A percentile compares a stretch with the other conserved stretches of the same genome.
Evolutionary conservation across 2,888 invertebrate species (phyloP).

Genomic region (Phalera bucephala): DNA sequence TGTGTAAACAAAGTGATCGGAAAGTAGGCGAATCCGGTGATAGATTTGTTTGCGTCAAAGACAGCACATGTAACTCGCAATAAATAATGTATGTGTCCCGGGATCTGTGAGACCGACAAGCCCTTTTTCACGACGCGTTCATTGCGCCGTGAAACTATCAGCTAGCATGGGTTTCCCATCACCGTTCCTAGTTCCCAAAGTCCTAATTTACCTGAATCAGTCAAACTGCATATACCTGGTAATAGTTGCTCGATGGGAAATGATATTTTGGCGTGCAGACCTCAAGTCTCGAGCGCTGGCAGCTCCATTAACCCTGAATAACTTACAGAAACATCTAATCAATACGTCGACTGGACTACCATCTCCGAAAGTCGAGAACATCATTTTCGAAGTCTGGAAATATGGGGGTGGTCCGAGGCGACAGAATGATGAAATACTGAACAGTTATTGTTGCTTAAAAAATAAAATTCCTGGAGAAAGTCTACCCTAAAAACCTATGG

Average conservation of each 20-base stretch:
- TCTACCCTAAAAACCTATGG: conserved; percentile 15
- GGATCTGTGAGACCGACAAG: conserved; percentile 17
- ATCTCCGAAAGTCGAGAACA: conserved; percentile 2
- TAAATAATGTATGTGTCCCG: conserved; percentile 15
- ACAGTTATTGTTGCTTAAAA: neutral
- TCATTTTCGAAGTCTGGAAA: conserved; percentile 16
- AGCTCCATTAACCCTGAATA: conserved; percentile 1
- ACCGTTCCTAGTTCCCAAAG: conserved; percentile 18
- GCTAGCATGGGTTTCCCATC: conserved; percentile 32
- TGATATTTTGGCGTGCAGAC: conserved; percentile 9
- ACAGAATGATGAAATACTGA: conserved; percentile 3
- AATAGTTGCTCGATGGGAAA: conserved; percentile 5
- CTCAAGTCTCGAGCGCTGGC: conserved; percentile 10
- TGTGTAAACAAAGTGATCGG: conserved; percentile 13
- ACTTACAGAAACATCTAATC: conserved; percentile 1
- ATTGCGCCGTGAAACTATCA: conserved; percentile 15
- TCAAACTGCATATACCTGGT: conserved; percentile 6
- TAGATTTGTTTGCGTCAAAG: conserved; percentile 29
- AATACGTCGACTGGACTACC: conserved; percentile 5
- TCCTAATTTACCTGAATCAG: conserved; percentile 6
- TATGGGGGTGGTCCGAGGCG: conserved; percentile 21
- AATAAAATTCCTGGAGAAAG: conserved; percentile 5
- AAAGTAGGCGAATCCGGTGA: conserved; percentile 23
- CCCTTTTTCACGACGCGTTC: conserved; percentile 24
- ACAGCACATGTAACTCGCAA: conserved; percentile 22